A percentile compares a stretch with the other conserved stretches of the same genome.
phyloP scores from a whole-genome alignment of 2,113 vertebrate genomes.

The Bufo gargarizans region DNA sequence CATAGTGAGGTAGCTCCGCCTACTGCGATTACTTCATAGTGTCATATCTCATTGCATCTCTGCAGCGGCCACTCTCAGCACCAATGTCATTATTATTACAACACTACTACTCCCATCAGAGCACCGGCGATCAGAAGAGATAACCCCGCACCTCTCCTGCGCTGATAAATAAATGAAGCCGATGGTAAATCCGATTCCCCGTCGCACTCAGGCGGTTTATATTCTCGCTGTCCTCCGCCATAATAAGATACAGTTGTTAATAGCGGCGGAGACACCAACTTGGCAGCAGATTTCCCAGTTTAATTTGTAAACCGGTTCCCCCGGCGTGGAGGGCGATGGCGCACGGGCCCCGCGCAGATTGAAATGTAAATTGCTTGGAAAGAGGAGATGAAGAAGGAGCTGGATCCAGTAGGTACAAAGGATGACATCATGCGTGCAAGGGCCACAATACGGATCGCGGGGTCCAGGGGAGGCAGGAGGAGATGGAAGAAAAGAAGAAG shows the following conservation, averaged over 20 bases:
- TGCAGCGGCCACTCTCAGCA: too few relatives aligned
- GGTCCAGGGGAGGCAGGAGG: not conserved
- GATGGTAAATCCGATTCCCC: not conserved
- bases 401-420: not conserved
- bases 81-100: too few relatives aligned
- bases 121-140: too few relatives aligned
- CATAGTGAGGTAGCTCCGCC: too few relatives aligned
- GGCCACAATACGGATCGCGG: not conserved
- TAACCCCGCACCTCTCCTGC: not conserved
- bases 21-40: too few relatives aligned
- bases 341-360: not conserved
- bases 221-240: not conserved
- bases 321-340: not conserved
- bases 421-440: not conserved
- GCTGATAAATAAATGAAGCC: not conserved
- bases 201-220: not conserved
- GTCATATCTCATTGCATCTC: too few relatives aligned
- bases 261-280: not conserved
- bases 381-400: not conserved
- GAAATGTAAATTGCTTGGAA: conserved; percentile 19
- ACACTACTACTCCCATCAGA: too few relatives aligned
- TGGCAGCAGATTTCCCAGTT: conserved; percentile 27
- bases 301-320: conserved; percentile 15
- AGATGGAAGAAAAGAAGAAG: not conserved
- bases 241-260: conserved; percentile 21